Base-by-base conservation (phyloP, 1,140 invertebrate species). In the Macrobrachium nipponense region DNA sequence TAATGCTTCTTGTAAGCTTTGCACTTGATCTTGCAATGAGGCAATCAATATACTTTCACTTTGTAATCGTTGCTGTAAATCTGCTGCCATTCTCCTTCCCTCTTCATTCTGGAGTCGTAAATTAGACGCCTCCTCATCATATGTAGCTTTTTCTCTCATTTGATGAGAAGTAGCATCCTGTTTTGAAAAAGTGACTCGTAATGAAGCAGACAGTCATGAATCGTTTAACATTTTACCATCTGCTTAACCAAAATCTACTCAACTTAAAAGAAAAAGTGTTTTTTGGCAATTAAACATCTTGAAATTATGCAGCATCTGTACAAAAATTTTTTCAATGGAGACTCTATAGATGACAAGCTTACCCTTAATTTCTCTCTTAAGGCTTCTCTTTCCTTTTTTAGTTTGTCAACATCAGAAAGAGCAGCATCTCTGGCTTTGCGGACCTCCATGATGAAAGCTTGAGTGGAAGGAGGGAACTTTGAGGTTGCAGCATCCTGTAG, bases 381-480 rank as follows among this genome's bases (percentile, higher is more conserved):
- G 15, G 61, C 20, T 61, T 89, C 88, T 17, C 85, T 81, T 12
- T 89, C 88, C 58, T 87, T 80, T 59, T 79, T 84, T n/a, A 87
- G 23, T 10, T 76, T 77, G 17, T 89, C 88, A 10, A 86, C 73
- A 44, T 89, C 88, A 36, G 75, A 18, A 70, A 89, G 70, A 20
- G 88, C 88, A 18, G 81, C 78, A 51, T 89, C 88, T 80, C 88
- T 73, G 61, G 85, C 86, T 72, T 89, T 89, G 23, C 88, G 75
- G 36, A 89, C 81, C 70, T 89, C 88, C 70, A 70, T 62, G 82
- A 89, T 89, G 88, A 89, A 89, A 44, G 60, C 76, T 68, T 89
- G 85, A 5, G 84, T 87, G 15, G 88, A 87, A 17, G 85, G 86
- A 7, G 88, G 88, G 44, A 85, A 87, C 70, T 77, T 80, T 61